Percentiles rank a stretch among this genome's conserved stretches.
Evolutionary conservation across 1,140 invertebrate species (phyloP).

Genomic region (Aphis craccivora): DNA sequence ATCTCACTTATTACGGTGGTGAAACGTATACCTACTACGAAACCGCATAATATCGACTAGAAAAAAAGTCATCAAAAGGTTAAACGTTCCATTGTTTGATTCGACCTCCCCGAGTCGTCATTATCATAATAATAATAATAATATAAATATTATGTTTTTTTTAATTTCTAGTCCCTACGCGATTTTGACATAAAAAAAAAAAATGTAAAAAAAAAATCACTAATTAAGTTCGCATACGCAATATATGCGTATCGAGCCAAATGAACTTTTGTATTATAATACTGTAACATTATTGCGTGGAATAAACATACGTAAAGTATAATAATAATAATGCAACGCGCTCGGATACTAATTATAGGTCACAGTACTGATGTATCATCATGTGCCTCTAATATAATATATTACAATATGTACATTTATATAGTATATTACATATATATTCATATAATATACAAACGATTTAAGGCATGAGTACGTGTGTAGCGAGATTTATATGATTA

Average conservation of each 20-base stretch:
- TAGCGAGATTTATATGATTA: not conserved
- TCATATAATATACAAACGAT: not conserved
- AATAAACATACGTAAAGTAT: not conserved
- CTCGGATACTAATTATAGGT: not conserved
- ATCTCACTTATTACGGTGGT: not conserved
- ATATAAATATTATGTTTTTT: not conserved
- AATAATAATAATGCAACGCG: not conserved
- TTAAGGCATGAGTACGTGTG: not conserved
- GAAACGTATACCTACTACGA: not conserved
- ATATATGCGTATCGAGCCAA: not conserved
- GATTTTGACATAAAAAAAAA: not conserved
- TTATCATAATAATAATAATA: not conserved
- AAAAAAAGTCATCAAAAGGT: constrained; percentile 34
- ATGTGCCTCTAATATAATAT: not conserved
- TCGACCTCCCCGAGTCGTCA: not conserved
- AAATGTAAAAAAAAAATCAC: not conserved
- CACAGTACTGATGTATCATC: not conserved
- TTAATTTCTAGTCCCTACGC: not conserved
- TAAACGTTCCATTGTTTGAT: constrained; percentile 4
- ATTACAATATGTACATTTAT: not conserved
- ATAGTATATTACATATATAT: too few relatives aligned
- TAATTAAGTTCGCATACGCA: not conserved
- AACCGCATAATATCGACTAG: not conserved
- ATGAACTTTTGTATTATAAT: not conserved
- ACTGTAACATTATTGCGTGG: not conserved